Base-by-base conservation (phyloP, 2,888 invertebrate genomes). In the Melanostoma scalare region DNA sequence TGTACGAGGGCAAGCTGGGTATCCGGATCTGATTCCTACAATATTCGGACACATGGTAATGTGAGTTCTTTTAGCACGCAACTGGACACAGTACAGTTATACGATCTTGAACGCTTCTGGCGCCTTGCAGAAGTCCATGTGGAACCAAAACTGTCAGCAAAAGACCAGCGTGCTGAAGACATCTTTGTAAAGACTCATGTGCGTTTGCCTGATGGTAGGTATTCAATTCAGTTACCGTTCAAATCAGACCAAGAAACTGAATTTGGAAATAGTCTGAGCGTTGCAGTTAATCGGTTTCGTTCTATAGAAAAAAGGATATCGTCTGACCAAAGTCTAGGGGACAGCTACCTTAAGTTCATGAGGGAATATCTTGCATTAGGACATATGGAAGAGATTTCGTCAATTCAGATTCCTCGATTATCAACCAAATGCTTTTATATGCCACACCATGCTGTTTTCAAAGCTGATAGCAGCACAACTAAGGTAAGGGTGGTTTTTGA, bases 361-460 rank as follows among this genome's bases (percentile, higher is more conserved):
- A 56, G 33, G 33, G 81, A 81, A 31, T 68, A 73, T n/a, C 6
- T 53, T 35, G 40, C n/a, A 38, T 33, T 75, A 48, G 42, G 58
- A 9, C 71, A 76, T 33, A 77, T 82, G 67, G 42, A 82, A n/a
- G 53, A 55, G 35, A 48, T 77, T n/a, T 50, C 58, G n/a, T 35
- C 35, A 8, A 31, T 10, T n/a, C 56, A 65, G n/a, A 60, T 78
- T 46, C 38, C 44, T 10, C 65, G 60, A 31, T 9, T 31, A 20
- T 31, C 69, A 5, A 36, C n/a, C 35, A 50, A 55, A n/a, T 61
- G 52, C 9, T 73, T 61, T n/a, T n/a, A n/a, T 6, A 60, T 78
- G 46, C 75, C 78, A n/a, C 78, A 78, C 20, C 74, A 84, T 36
- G 58, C 78, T 2, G 74, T 84, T 33, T 38, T 77, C 33, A 82